A percentile compares a stretch with the other conserved stretches of the same genome.
These are phyloP conservation scores for Dicaeum eximium DNA, from an alignment of 2,113 vertebrate species.

Conservation along the genomic window DNA sequence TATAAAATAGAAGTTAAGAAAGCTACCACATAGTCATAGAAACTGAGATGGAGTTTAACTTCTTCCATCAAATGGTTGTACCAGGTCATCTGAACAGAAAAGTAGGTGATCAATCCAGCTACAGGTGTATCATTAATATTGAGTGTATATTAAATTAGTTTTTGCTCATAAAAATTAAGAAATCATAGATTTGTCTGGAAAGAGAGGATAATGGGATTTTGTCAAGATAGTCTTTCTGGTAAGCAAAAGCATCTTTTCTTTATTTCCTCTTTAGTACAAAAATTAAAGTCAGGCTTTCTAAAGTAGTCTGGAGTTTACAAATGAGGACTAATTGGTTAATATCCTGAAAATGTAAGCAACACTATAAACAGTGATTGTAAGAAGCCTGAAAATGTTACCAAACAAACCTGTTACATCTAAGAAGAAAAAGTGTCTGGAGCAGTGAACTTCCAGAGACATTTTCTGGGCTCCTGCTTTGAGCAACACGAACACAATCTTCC, in stretches of 20 bases:
- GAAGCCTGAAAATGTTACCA: background rate
- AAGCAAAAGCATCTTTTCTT: background rate
- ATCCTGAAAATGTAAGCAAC: background rate
- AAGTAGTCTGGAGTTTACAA: background rate
- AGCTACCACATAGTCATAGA: background rate
- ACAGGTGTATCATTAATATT: background rate
- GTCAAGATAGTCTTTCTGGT: background rate
- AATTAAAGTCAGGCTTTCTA: background rate
- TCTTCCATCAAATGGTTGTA: background rate
- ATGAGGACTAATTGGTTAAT: background rate
- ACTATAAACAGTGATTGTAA: background rate
- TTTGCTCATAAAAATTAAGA: background rate
- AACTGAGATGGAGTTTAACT: background rate
- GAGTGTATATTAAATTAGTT: background rate
- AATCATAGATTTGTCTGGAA: background rate
- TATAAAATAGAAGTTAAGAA: background rate
- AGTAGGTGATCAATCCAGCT: background rate
- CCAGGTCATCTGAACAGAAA: background rate
- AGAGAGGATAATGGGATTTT: background rate
- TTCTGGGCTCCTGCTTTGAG: conserved; percentile 57
- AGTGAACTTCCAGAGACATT: conserved; percentile 23
- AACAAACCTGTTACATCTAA: background rate
- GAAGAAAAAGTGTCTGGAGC: background rate
- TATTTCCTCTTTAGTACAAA: background rate
- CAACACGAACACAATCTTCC: conserved; percentile 29